A percentile compares a stretch with the other conserved stretches of the same genome.
Conservation (phyloP, 2,888 invertebrate species). For the Synanthedon formicaeformis region DNA sequence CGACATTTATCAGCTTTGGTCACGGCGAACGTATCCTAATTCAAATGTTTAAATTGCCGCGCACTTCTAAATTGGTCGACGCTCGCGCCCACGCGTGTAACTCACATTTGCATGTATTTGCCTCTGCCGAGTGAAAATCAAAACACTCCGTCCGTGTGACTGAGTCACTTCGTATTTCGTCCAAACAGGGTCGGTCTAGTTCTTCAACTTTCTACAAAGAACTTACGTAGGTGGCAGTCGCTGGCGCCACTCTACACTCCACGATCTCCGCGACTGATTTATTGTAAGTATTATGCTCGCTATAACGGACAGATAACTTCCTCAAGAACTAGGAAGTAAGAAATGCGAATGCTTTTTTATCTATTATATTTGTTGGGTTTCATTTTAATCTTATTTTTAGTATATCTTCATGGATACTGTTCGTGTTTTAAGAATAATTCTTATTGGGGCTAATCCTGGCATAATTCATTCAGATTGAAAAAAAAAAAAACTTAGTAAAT, state of each 20-base stretch:
- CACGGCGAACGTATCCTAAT: background rate
- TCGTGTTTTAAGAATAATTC: too few relatives aligned
- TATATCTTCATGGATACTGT: too few relatives aligned
- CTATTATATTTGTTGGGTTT: too few relatives aligned
- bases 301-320: constrained; percentile 13
- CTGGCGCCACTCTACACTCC: constrained; percentile 32
- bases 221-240: constrained; percentile 39
- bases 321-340: constrained; percentile 9
- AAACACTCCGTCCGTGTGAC: constrained; percentile 31
- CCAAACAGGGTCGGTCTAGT: constrained; percentile 54
- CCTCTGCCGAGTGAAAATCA: constrained; percentile 35
- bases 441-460: too few relatives aligned
- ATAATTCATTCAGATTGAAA: too few relatives aligned
- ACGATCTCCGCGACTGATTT: constrained; percentile 25
- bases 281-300: constrained; percentile 11
- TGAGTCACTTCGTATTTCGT: constrained; percentile 36
- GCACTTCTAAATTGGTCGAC: constrained; percentile 12
- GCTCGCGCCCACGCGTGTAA: constrained; percentile 10
- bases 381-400: too few relatives aligned
- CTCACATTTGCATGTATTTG: constrained; percentile 13
- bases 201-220: constrained; percentile 62
- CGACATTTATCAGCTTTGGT: background rate
- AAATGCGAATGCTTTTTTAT: constrained; percentile 9
- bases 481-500: too few relatives aligned
- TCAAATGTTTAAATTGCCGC: constrained; percentile 4